Base-by-base conservation (phyloP, 2,113 vertebrate species). In the Nannobrachium achirus region DNA sequence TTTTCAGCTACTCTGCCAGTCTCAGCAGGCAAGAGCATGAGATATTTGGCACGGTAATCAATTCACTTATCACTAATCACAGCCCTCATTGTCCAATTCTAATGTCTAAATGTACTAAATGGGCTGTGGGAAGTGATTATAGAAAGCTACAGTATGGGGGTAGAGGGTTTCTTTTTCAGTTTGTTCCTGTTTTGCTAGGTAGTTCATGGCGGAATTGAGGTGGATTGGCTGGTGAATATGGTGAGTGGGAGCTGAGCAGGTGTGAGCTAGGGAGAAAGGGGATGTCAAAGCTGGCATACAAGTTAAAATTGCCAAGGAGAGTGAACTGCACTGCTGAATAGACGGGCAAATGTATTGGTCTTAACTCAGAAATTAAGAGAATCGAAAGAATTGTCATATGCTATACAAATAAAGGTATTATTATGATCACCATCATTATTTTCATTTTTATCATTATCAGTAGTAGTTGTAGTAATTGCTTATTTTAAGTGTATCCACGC, bases 21-120 rank as follows among this genome's bases (percentile, higher is more conserved):
- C 71, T 69, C 61, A 7, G 56, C 38, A 3, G 56, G 59, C 38
- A 20, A 60, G 53, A 1, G 38, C 1, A 40, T 13, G 6, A 65
- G 40, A 25, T 55, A 1, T 59, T 59, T 42, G 13, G 79, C 16
- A 62, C 67, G 51, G 46, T 78, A 65, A 81, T 80, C 65, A 65
- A 25, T 70, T 70, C 49, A 58, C 50, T 40, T 41, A 16, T 33
- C n/a, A 25, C 16, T 76, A 76, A 81, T 79, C 69, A 73, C 2
- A 4, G 15, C 39, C 7, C 46, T 69, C 45, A 18, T 66, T 50
- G 65, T 40, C 11, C 10, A 14, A 11, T 39, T 56, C 40, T 61
- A 14, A 66, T 6, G 14, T 13, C 11, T 1, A 4, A 4, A 56
- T 41, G 38, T 33, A 5, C 57, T 66, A 58, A 68, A 74, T 66